Conservation (phyloP, 2,113 vertebrate species). For the Centropus unirufus region DNA sequence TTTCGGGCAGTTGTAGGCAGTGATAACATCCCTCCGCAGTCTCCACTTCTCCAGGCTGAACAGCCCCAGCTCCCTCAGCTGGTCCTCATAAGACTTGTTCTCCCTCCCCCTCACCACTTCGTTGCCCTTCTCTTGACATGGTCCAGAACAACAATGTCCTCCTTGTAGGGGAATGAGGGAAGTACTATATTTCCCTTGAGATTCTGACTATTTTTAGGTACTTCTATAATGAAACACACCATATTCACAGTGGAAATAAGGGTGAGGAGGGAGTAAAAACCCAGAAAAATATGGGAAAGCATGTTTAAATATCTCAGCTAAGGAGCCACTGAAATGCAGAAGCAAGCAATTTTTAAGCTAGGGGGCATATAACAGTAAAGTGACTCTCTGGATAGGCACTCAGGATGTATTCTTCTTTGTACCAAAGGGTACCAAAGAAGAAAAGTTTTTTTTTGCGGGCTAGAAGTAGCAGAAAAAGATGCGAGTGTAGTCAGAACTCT, state of each 20-base stretch:
- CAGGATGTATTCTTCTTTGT: background rate
- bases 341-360: background rate
- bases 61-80: too few species aligned
- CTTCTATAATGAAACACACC: background rate
- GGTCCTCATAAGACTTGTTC: too few species aligned
- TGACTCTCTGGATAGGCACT: background rate
- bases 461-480: background rate
- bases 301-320: background rate
- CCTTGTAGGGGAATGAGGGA: background rate
- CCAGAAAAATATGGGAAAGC: background rate
- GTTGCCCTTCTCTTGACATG: too few species aligned
- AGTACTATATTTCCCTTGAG: background rate
- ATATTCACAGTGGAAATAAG: background rate
- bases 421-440: background rate
- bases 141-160: too few species aligned
- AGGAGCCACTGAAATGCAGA: background rate
- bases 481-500: background rate
- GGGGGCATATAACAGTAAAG: background rate
- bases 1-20: too few species aligned
- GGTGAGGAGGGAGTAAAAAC: background rate
- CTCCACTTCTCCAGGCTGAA: too few species aligned
- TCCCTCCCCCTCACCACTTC: too few species aligned
- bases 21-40: too few species aligned
- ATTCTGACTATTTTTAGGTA: background rate
- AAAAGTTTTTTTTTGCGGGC: background rate